Evolutionary conservation across 2,113 vertebrate species (phyloP), one percentile per base, ranked within the genome.

Genomic region (Myrmecophaga tridactyla): DNA sequence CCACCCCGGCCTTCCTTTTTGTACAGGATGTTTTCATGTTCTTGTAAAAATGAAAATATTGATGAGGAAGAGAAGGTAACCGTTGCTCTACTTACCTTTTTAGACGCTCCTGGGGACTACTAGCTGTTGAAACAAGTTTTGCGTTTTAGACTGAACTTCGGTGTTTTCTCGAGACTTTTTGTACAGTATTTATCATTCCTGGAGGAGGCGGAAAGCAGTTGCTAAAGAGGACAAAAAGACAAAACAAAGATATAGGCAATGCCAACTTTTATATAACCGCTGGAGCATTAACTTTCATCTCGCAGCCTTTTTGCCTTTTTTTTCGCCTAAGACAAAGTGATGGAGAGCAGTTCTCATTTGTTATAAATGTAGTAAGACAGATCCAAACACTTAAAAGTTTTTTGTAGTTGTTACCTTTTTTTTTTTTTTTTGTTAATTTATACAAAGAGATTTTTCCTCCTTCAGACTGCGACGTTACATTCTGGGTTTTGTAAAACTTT

Each of bases 1-100:
- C 84, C 48, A 15, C 60, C 60, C 60, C 51, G 98, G 98, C 97
- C 96, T 96, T 95, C 97, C 98, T 98, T 99, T 99, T 99, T 99
- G 99, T 99, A 99, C 99, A 98, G 99, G 99, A 99, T 98, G 98
- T 98, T 99, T 98, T 98, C 97, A 98, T 98, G 98, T 98, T 98
- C 98, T 98, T 98, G 99, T 99, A 98, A 98, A 96, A 97, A 97
- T 43, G 72, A 43, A 91, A 77, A 86, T 83, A 11, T 67, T 83
- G 96, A 96, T 53, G 95, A 96, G 18, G 95, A 87, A 98, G 98
- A 97, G 98, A 99, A 98, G 98, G 98, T 98, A 98, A 99, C 98
- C 95, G 41, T 92, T 96, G 98, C 97, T 91, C 97, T 96, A 60
- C 97, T 98, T 97, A 92, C 98, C 97, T 97, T 98, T 98, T 96